Conservation (phyloP, 2,888 invertebrate species). For the Altica lythri region DNA sequence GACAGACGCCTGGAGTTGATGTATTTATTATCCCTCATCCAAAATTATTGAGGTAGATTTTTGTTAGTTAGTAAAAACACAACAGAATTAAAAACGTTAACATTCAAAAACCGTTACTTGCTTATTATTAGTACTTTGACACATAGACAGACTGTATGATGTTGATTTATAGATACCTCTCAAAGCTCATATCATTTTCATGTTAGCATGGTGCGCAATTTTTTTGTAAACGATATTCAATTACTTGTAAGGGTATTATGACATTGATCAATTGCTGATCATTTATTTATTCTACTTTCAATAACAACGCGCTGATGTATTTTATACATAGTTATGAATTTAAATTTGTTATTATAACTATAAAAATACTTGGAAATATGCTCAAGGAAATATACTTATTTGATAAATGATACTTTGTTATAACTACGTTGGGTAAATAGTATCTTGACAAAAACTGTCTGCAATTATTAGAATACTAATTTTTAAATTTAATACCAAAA, state of each 20-base stretch:
- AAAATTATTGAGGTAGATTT: too few relatives aligned
- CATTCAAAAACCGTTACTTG: too few relatives aligned
- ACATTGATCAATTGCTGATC: constrained; percentile 24
- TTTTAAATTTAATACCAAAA: too few relatives aligned
- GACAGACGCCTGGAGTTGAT: constrained; percentile 34
- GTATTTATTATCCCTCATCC: constrained; percentile 15
- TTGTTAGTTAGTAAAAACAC: too few relatives aligned
- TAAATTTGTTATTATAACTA: constrained; percentile 10
- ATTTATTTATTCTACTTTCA: constrained; percentile 10
- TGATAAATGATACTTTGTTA: constrained; percentile 13
- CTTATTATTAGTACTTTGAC: too few relatives aligned
- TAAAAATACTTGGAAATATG: too few relatives aligned
- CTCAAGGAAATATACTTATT: neutral
- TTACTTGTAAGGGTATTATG: constrained; percentile 15
- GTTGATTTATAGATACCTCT: constrained; percentile 21
- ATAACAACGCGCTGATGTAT: constrained; percentile 2
- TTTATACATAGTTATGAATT: constrained; percentile 7
- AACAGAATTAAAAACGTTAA: too few relatives aligned
- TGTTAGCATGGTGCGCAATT: constrained; percentile 23
- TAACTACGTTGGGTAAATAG: too few relatives aligned
- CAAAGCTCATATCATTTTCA: constrained; percentile 22
- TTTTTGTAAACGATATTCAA: constrained; percentile 18
- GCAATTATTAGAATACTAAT: too few relatives aligned
- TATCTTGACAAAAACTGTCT: too few relatives aligned
- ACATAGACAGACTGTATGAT: too few relatives aligned